Evolutionary conservation across 2,888 invertebrate genomes (phyloP), one percentile per base, ranked within the genome.

Genomic region (Hydriomena furcata): DNA sequence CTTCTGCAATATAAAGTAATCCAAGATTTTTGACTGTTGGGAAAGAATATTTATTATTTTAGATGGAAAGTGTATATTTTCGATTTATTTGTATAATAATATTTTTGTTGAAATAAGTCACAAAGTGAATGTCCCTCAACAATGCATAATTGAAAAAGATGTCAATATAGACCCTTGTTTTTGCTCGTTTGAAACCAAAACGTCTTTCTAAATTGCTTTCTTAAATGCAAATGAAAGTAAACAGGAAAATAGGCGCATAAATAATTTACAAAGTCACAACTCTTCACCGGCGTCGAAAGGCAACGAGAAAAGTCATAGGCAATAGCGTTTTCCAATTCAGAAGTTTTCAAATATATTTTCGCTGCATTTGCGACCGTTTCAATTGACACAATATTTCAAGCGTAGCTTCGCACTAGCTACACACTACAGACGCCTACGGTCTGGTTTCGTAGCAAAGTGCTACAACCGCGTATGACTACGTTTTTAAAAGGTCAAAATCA

Each of bases 161-260:
- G 51, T 58, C 57, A 56, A 52, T 49, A 51, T 34, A 37, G 43
- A 31, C 34, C 46, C 46, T 40, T 55, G 45, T 52, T 53, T 42
- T 46, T 45, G 54, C 53, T 56, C 60, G 54, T 58, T 60, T 57
- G 56, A 60, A 56, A 60, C 58, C 58, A 38, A 64, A 68, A 66
- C 65, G 68, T 62, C 63, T 60, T 58, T 52, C 63, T 38, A 71
- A 76, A 80, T 78, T 76, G 71, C 72, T 78, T 76, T 74, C 74
- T 78, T 76, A 76, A 74, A 79, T 71, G 75, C 73, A 79, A 78
- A 79, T 77, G 76, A 76, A 78, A 73, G 73, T 70, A 71, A 78
- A 76, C 76, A 70, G 72, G 71, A 68, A 76, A 77, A 76, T 68
- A 69, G 69, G 62, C 71, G 69, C 65, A 72, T 79, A 76, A 79